Base-by-base conservation (phyloP, 2,113 vertebrate genomes). In the Chionis minor region DNA sequence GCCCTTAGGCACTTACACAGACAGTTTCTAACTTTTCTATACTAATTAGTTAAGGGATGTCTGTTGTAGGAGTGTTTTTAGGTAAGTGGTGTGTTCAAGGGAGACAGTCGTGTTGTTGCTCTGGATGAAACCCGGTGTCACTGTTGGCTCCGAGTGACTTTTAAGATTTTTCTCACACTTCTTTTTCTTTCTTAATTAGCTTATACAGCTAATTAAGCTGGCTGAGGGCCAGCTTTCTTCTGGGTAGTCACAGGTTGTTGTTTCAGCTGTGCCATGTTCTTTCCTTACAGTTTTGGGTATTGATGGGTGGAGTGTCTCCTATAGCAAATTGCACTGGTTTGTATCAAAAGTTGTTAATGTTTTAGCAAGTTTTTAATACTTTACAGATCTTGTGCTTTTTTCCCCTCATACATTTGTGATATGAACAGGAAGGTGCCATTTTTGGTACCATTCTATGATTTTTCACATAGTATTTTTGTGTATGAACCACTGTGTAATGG, bases 51-150 rank as follows among this genome's bases (percentile, higher is more conserved):
- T 1, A 7, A n/a, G 11, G 4, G 19, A 9, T 38, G 10, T 38
- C n/a, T 21, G 49, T 27, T 10, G 12, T 19, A 44, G 52, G 52
- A 49, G 13, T 22, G 14, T 1, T 35, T 51, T 65, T 14, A 70
- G n/a, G 61, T 32, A 69, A 74, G 33, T 0, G 1, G 8, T 58
- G 15, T 33, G 42, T 56, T 69, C 0, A 2, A 52, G 21, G 24
- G 44, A 74, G 44, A 26, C 32, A 45, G 14, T 51, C 8, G 9
- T 27, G 17, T 21, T 58, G 56, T 18, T 77, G 14, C 18, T 67
- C 65, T 45, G 40, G 14, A 22, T 45, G 45, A 63, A 89, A 65
- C 20, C 19, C 0, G 0, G 22, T 28, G 28, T 54, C 59, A 38
- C 35, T 40, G 15, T 55, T 11, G 11, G 17, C 38, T 73, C 11